Conservation (phyloP, 2,113 vertebrate species). For the Osmerus mordax region DNA sequence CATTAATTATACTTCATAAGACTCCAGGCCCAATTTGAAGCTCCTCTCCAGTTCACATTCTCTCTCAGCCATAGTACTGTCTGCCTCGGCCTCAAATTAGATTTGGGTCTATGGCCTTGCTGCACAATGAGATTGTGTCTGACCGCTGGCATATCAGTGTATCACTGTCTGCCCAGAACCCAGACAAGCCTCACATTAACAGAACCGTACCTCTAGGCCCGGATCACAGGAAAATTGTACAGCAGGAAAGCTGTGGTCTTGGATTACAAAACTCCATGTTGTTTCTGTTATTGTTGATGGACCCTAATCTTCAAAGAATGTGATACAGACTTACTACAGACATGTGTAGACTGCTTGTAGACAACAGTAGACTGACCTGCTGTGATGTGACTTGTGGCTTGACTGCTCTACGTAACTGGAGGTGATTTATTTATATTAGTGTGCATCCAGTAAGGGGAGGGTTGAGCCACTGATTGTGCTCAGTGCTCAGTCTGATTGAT, state of each 20-base stretch:
- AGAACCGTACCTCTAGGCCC: slow-evolving; percentile 15
- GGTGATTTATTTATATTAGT: too few relatives aligned
- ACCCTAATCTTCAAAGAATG: neutral
- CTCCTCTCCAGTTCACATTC: slow-evolving; percentile 43
- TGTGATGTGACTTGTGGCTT: too few relatives aligned
- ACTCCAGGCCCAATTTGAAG: slow-evolving; percentile 58
- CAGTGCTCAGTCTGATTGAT: neutral
- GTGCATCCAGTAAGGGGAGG: neutral
- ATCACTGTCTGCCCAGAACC: slow-evolving; percentile 22
- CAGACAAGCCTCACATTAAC: slow-evolving; percentile 24
- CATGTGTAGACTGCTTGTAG: too few relatives aligned
- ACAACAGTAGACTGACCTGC: too few relatives aligned
- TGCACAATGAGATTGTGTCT: slow-evolving; percentile 64
- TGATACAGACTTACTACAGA: too few relatives aligned
- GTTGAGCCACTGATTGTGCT: neutral
- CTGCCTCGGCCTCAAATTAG: slow-evolving; percentile 61
- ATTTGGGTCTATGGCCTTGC: slow-evolving; percentile 56
- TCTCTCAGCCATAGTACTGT: slow-evolving; percentile 46
- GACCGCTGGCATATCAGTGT: slow-evolving; percentile 34
- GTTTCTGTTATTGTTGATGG: too few relatives aligned
- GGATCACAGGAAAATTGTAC: neutral
- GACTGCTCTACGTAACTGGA: too few relatives aligned
- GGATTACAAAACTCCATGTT: too few relatives aligned
- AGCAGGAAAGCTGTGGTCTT: neutral
- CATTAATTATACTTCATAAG: slow-evolving; percentile 75